Evolutionary conservation across 2,888 invertebrate genomes (phyloP).

Genomic region (Horisme vitalbata): DNA sequence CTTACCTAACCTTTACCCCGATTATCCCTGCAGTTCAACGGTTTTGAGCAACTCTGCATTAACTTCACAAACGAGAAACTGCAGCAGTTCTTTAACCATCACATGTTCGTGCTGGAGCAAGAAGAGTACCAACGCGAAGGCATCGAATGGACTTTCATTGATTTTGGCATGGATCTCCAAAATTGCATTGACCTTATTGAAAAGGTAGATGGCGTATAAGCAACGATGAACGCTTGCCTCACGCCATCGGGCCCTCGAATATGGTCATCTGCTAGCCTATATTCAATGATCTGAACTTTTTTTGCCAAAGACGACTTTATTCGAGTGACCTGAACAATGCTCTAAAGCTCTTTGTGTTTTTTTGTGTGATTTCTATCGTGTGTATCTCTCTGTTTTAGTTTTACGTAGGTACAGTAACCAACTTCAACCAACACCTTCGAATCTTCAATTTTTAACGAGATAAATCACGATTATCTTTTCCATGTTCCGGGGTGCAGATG

Average conservation of each 20-base stretch:
- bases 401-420: conserved; percentile 24
- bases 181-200: conserved; percentile 98
- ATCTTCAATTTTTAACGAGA: conserved; percentile 37
- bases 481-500: conserved; percentile 84
- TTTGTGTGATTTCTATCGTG: conserved; percentile 59
- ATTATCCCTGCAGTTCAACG: conserved; percentile 90
- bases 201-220: conserved; percentile 89
- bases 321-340: conserved; percentile 68
- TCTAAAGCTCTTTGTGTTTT: conserved; percentile 54
- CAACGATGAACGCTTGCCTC: conserved; percentile 78
- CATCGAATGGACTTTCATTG: conserved; percentile 98
- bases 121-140: conserved; percentile 97
- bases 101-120: conserved; percentile 99
- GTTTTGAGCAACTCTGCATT: conserved; percentile 99
- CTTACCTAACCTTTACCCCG: conserved; percentile 61
- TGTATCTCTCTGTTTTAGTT: conserved; percentile 43
- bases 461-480: conserved; percentile 55
- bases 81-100: conserved; percentile 99
- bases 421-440: conserved; percentile 25
- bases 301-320: conserved; percentile 43
- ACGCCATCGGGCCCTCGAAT: conserved; percentile 68
- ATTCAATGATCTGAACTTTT: conserved; percentile 12
- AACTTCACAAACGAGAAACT: conserved; percentile 99
- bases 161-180: conserved; percentile 98
- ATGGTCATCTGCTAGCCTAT: conserved; percentile 37